Conservation (phyloP, 1,140 invertebrate genomes). For the Acyrthosiphon pisum region DNA sequence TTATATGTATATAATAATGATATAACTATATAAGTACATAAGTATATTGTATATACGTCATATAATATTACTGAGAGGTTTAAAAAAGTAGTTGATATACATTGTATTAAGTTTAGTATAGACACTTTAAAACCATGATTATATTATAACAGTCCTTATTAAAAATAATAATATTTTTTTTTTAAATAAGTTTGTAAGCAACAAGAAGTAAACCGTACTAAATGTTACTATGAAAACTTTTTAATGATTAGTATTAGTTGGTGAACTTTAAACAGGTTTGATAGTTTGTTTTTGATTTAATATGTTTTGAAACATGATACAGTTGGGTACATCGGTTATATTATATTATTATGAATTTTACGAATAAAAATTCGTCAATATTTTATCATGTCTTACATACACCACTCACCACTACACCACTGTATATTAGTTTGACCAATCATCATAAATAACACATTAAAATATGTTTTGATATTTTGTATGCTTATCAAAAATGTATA, state of each 20-base stretch:
- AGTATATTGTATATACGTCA: too few relatives aligned
- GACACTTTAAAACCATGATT: neutral
- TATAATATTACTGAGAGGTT: too few relatives aligned
- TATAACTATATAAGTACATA: too few relatives aligned
- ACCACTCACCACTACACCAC: too few relatives aligned
- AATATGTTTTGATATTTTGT: neutral
- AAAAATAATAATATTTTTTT: neutral
- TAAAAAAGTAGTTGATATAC: too few relatives aligned
- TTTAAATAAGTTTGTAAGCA: neutral
- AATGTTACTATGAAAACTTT: neutral
- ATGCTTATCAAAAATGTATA: too few relatives aligned
- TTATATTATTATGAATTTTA: neutral
- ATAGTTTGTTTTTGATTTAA: neutral
- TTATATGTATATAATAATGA: too few relatives aligned
- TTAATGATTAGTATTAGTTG: neutral
- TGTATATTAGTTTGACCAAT: neutral
- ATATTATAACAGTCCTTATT: neutral
- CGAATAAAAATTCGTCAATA: neutral
- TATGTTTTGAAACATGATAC: neutral
- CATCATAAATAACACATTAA: neutral
- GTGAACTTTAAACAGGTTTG: neutral
- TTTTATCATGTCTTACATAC: neutral
- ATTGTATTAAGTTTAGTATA: neutral
- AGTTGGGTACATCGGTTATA: neutral
- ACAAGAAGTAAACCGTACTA: too few relatives aligned